A percentile compares a stretch with the other conserved stretches of the same genome.
These are phyloP conservation scores for Turdus rufiventris DNA, from an alignment of 2,113 vertebrate genomes.

Conservation along the genomic window DNA sequence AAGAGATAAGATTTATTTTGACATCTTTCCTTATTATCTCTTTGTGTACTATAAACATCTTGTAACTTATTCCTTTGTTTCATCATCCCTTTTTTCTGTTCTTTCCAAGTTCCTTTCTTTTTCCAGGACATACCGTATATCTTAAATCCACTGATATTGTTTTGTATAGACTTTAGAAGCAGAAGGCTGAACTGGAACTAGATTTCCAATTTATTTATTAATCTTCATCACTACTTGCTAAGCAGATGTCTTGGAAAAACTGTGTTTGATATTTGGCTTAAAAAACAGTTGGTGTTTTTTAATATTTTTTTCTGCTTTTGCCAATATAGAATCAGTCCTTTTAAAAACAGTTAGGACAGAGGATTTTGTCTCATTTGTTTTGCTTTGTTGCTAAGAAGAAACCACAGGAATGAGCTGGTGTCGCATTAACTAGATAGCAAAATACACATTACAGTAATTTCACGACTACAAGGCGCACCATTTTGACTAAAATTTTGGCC, in stretches of 20 bases:
- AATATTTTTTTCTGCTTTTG: neutral
- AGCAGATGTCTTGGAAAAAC: neutral
- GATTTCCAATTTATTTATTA: neutral
- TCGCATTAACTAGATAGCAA: neutral
- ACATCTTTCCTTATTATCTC: neutral
- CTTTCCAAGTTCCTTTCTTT: neutral
- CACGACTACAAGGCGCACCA: too few relatives aligned
- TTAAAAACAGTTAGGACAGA: neutral
- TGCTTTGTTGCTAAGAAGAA: neutral
- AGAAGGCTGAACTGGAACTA: neutral
- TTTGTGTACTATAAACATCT: neutral
- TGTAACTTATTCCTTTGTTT: neutral
- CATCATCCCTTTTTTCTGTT: neutral
- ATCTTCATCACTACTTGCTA: neutral
- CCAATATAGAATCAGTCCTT: neutral
- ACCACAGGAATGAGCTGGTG: neutral
- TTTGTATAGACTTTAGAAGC: neutral
- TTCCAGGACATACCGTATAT: neutral
- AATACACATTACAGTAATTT: neutral
- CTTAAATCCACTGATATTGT: neutral
- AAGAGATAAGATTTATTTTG: neutral
- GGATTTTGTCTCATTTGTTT: neutral
- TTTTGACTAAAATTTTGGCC: too few relatives aligned
- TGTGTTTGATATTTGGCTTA: neutral
- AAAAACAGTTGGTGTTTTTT: neutral